Conservation (phyloP, 2,797 vertebrate species). For the Moxostoma hubbsi region DNA sequence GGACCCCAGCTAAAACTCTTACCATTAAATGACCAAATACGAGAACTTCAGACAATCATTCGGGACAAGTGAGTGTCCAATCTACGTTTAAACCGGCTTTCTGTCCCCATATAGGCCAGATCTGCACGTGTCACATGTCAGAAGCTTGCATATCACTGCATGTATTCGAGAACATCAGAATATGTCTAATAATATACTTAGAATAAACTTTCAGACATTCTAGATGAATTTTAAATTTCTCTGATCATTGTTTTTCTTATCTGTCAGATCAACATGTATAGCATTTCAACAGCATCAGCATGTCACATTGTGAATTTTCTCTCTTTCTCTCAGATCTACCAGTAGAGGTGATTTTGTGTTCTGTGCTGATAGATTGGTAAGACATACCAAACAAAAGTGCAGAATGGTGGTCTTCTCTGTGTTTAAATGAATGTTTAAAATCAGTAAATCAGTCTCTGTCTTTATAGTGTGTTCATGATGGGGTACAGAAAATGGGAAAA, state of each 20-base stretch:
- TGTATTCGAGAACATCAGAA: not conserved
- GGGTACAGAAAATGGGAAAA: too few relatives aligned
- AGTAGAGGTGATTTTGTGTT: slow-evolving; percentile 92
- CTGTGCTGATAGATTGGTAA: slow-evolving; percentile 89
- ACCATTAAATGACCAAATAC: slow-evolving; percentile 86
- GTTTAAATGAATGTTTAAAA: not conserved
- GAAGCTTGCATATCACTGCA: not conserved
- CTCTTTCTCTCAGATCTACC: slow-evolving; percentile 74
- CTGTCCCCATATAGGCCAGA: slow-evolving; percentile 21
- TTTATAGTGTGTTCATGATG: too few relatives aligned
- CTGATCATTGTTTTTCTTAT: not conserved
- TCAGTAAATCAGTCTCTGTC: too few relatives aligned
- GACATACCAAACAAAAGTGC: slow-evolving; percentile 42
- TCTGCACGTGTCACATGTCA: not conserved
- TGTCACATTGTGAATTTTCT: not conserved
- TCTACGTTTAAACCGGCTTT: not conserved
- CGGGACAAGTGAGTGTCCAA: slow-evolving; percentile 80
- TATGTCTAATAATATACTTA: not conserved
- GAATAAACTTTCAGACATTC: not conserved
- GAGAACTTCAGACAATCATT: slow-evolving; percentile 87
- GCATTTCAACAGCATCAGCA: not conserved
- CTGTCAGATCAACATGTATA: not conserved
- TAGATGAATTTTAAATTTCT: not conserved
- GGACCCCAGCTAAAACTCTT: slow-evolving; percentile 81
- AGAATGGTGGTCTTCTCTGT: not conserved